These are phyloP conservation scores for Onchidella celtica DNA, from an alignment of 2,888 invertebrate species.

Conservation along the genomic window DNA sequence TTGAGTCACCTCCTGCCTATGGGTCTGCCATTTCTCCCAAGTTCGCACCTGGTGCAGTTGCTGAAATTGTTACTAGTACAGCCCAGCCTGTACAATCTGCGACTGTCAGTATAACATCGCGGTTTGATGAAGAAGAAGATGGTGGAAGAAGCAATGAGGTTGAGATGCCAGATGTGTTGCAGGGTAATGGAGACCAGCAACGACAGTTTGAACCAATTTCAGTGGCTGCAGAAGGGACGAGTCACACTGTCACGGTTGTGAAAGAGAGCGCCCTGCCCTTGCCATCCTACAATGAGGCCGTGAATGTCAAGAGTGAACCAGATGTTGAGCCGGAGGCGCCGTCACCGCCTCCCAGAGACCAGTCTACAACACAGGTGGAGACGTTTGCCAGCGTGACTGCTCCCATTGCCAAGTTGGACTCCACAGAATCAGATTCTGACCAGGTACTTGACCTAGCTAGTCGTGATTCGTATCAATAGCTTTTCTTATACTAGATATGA, in stretches of 20 bases:
- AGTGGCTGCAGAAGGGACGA: neutral
- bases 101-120: neutral
- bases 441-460: slow-evolving; percentile 58
- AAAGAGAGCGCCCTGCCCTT: slow-evolving; percentile 52
- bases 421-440: slow-evolving; percentile 56
- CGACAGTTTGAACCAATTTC: neutral
- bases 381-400: neutral
- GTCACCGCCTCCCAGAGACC: slow-evolving; percentile 61
- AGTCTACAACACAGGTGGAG: neutral
- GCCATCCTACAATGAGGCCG: slow-evolving; percentile 65
- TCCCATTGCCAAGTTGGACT: slow-evolving; percentile 40
- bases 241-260: neutral
- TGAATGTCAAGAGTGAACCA: slow-evolving; percentile 36
- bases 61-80: neutral
- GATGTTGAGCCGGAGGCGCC: slow-evolving; percentile 56
- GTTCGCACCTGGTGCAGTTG: neutral
- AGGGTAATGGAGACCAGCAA: slow-evolving; percentile 22
- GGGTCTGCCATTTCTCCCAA: slow-evolving; percentile 32
- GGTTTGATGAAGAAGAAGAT: neutral
- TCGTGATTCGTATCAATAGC: too few species aligned
- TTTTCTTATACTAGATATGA: too few species aligned
- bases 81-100: neutral
- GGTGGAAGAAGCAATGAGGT: neutral
- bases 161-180: neutral
- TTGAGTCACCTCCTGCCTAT: slow-evolving; percentile 48